These are phyloP conservation scores for Rhynchomys soricoides DNA, from an alignment of 2,113 vertebrate genomes.

Conservation along the genomic window DNA sequence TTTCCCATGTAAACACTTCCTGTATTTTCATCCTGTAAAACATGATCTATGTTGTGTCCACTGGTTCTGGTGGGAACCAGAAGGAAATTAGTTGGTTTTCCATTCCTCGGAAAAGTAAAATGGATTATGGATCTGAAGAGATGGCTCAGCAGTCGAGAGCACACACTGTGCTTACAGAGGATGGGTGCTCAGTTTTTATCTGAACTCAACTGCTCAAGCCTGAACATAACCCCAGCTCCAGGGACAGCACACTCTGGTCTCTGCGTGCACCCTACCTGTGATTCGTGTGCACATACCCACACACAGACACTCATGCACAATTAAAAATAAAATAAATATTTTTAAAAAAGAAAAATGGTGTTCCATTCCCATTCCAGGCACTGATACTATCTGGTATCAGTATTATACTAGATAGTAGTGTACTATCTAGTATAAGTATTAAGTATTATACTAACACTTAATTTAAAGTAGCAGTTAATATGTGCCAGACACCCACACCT, in stretches of 20 bases:
- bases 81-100: constrained; percentile 26
- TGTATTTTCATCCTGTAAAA: constrained; percentile 80
- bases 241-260: background rate
- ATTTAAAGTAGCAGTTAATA: background rate
- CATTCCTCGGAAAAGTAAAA: background rate
- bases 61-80: constrained; percentile 46
- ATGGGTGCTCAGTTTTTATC: too few species aligned
- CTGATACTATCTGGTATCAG: background rate
- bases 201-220: background rate
- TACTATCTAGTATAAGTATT: too few species aligned
- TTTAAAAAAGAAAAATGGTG: background rate
- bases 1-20: constrained; percentile 85
- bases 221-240: background rate
- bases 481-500: background rate
- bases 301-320: background rate
- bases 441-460: too few species aligned
- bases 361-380: background rate
- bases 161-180: background rate
- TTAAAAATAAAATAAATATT: background rate
- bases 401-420: too few species aligned
- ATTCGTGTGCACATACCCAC: background rate
- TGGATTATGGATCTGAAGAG: background rate
- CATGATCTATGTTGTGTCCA: background rate
- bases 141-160: background rate
- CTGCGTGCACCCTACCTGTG: too few species aligned